Conservation (phyloP, 2,888 invertebrate genomes). For the Drosophila setosimentum region DNA sequence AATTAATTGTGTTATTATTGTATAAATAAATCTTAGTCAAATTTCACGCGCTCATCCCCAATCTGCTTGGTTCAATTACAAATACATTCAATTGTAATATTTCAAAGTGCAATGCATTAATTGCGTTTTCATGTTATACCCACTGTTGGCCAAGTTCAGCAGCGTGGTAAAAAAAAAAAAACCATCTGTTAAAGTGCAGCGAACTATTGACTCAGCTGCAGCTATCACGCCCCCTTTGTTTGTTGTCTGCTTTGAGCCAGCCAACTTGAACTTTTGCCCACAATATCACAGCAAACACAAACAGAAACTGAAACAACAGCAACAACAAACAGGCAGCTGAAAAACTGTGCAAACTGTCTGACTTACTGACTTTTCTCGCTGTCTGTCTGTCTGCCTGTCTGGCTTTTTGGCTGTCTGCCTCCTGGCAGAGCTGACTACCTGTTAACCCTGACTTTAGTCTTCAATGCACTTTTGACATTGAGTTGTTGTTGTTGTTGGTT, state of each 20-base stretch:
- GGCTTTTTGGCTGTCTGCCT: constrained; percentile 24
- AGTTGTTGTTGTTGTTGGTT: constrained; percentile 63
- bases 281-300: constrained; percentile 45
- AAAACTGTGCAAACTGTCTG: constrained; percentile 45
- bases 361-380: constrained; percentile 43
- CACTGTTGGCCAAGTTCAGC: constrained; percentile 30
- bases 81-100: neutral
- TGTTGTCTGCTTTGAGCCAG: constrained; percentile 39
- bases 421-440: constrained; percentile 50
- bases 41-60: neutral
- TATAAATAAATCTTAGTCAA: neutral
- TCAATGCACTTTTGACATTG: constrained; percentile 78
- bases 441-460: constrained; percentile 76
- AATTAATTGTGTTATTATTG: neutral
- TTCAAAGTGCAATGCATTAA: constrained; percentile 13
- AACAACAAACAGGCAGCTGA: constrained; percentile 24
- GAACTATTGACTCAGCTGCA: constrained; percentile 46
- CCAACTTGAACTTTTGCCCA: constrained; percentile 60
- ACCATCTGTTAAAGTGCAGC: constrained; percentile 39
- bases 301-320: constrained; percentile 21
- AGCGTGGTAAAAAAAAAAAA: neutral
- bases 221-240: constrained; percentile 52
- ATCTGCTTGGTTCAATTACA: constrained; percentile 1
- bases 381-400: constrained; percentile 23
- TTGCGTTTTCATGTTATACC: constrained; percentile 31